Conservation (phyloP, 2,888 invertebrate genomes). For the Cabera pusaria region DNA sequence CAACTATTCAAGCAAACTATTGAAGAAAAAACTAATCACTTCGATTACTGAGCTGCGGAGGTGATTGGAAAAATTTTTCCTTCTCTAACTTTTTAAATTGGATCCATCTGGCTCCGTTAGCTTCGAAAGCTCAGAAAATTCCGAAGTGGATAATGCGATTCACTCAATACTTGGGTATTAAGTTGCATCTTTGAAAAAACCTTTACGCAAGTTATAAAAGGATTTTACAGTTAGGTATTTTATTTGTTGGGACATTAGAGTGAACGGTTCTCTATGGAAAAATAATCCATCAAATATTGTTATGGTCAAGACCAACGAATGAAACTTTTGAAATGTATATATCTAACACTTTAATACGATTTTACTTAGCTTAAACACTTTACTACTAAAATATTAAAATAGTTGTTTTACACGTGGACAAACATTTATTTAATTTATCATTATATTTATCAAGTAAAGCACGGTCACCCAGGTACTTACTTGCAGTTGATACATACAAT, state of each 20-base stretch:
- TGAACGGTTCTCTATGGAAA: constrained; percentile 1
- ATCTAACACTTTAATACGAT: no score
- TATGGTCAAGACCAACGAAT: no score
- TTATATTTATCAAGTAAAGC: no score
- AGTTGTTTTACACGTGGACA: no score
- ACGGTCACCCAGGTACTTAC: no score
- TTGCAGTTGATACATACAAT: no score
- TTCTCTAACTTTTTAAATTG: constrained; percentile 78
- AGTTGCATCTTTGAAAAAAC: constrained; percentile 74
- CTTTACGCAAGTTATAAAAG: constrained; percentile 56
- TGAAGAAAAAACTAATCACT: constrained; percentile 64
- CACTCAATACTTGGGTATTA: constrained; percentile 65
- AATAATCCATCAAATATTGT: no score
- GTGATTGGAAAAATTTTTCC: constrained; percentile 79
- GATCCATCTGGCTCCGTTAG: constrained; percentile 70
- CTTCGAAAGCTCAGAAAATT: constrained; percentile 56
- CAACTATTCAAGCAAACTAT: constrained; percentile 17
- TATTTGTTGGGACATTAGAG: constrained; percentile 24
- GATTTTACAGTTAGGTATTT: constrained; percentile 29
- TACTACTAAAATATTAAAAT: neutral
- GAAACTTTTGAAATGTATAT: no score
- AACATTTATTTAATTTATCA: no score
- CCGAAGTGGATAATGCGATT: constrained; percentile 70
- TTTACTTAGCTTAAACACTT: no score
- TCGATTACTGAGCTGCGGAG: constrained; percentile 61